Evolutionary conservation across 1,140 invertebrate genomes (phyloP).

Genomic region (Aphelenchoides besseyi): DNA sequence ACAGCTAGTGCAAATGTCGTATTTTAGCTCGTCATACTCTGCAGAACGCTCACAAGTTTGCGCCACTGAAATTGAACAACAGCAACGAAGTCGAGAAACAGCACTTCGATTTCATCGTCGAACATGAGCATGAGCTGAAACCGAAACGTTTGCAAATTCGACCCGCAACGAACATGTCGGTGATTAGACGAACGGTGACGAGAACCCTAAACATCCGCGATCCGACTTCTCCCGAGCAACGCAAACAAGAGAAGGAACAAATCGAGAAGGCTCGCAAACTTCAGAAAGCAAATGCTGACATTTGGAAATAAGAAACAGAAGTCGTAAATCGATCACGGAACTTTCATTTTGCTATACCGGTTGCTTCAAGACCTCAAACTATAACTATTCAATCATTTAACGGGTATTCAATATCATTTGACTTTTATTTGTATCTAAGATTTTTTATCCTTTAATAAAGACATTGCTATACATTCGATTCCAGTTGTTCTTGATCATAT

Average conservation of each 20-base stretch:
- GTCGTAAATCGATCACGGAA: too few species aligned
- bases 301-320: slow-evolving; percentile 19
- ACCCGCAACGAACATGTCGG: slow-evolving; percentile 15
- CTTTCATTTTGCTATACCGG: too few species aligned
- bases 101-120: background rate
- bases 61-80: background rate
- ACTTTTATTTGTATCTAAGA: too few species aligned
- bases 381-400: too few species aligned
- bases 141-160: background rate
- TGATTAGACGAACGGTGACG: background rate
- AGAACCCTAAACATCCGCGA: background rate
- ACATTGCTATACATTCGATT: too few species aligned
- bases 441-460: too few species aligned
- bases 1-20: too few species aligned
- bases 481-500: too few species aligned
- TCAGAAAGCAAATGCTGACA: background rate
- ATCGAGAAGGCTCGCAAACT: background rate
- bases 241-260: slow-evolving; percentile 3
- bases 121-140: background rate
- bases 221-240: background rate
- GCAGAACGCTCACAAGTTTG: background rate
- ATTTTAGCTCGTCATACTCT: slow-evolving; percentile 17
- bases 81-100: background rate
- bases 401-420: too few species aligned
- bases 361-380: too few species aligned